A percentile compares a stretch with the other conserved stretches of the same genome.
Evolutionary conservation across 2,113 vertebrate genomes (phyloP).

Genomic region (Campylorhamphus procurvoides): DNA sequence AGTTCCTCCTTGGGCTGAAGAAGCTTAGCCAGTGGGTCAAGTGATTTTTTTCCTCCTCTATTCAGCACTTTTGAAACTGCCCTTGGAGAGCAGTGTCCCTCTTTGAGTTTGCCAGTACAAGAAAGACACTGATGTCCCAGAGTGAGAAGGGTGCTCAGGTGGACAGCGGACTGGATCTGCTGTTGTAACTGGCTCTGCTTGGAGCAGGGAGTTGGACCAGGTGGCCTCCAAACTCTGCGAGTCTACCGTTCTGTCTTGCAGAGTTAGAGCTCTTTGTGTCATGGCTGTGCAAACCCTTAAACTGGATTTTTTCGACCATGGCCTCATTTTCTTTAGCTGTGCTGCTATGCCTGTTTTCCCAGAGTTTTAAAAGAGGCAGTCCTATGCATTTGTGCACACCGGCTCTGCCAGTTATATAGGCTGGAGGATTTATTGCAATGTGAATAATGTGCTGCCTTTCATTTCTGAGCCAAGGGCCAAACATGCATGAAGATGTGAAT

Average conservation of each 20-base stretch:
- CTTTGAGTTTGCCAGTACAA: background rate
- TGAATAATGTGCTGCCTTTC: background rate
- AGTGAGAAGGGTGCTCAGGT: background rate
- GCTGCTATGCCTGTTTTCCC: background rate
- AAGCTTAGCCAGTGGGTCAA: background rate
- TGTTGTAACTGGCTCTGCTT: background rate
- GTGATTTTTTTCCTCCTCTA: background rate
- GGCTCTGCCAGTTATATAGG: background rate
- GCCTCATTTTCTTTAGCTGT: background rate
- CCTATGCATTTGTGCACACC: background rate
- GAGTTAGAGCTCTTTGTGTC: background rate
- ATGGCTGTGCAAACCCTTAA: background rate
- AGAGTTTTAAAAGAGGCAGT: background rate
- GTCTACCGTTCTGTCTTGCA: background rate
- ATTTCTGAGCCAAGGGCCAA: background rate
- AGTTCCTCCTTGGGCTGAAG: background rate
- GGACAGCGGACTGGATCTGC: background rate
- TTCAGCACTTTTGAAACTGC: background rate
- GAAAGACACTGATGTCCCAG: background rate
- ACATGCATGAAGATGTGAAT: background rate
- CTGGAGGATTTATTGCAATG: background rate
- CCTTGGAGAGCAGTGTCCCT: background rate
- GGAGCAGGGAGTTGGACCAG: background rate
- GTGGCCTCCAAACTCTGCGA: background rate
- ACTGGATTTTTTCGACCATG: background rate